Evolutionary conservation across 23 tunicate species (phyloP), one percentile per base, ranked within the genome.

Genomic region (Ciona savignyi): DNA sequence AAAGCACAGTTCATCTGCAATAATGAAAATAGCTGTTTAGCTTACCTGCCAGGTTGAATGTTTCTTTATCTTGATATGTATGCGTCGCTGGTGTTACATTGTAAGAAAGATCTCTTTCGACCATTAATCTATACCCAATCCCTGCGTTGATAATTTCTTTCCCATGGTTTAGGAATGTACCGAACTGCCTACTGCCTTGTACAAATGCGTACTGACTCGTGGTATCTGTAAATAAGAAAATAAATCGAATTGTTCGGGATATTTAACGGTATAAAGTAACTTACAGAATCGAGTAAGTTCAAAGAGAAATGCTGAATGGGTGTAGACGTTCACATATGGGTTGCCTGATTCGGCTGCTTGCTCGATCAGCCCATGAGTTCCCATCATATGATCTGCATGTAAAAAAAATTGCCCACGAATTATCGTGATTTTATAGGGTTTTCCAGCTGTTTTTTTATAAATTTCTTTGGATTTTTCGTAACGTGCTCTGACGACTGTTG

Each of bases 171-270:
- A 89, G 61, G 3, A 72, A n/a, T 1, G 60, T 33, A 4, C 96
- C 96, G 51, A 89, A 78, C 62, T 89, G 96, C 62, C 96, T 74
- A 28, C 61, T 35, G 27, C 60, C 85, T 67, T 88, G 64, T 32
- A 34, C 35, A 21, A 70, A 71, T 0, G 70, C 85, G 70, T 72
- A 78, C 15, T 78, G 76, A 34, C 33, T 33, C 6, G 63, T 64
- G 22, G n/a, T 25, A 25, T 32, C 86, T 83, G 66, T 32, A 35
- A 32, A 1, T 4, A 1, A 63, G 4, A 42, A 42, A 6, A 42
- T 42, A 42, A 42, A 42, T 42, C 15, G 15, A 6, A 42, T 42
- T 42, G 11, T 42, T 15, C 15, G 9, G 15, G 9, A 42, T 6
- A 42, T 42, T 6, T 42, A 42, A 42, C 9, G 9, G 9, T 42